These are phyloP conservation scores for Theristicus caerulescens DNA, from an alignment of 2,113 vertebrate species.

Conservation along the genomic window DNA sequence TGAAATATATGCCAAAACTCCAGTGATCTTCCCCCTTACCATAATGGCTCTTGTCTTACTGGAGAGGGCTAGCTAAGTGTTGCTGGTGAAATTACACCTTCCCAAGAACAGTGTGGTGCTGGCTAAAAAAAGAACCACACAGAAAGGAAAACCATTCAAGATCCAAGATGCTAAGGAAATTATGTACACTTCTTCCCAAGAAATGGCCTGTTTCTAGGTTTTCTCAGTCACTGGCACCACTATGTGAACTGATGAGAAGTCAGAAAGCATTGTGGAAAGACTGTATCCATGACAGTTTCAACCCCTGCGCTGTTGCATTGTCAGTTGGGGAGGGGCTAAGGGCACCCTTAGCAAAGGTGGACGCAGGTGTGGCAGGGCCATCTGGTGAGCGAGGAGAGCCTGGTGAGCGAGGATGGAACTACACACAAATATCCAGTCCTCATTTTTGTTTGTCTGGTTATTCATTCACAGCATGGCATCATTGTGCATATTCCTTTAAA, in stretches of 20 bases:
- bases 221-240: not conserved
- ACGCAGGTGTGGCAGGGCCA: not conserved
- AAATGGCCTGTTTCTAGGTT: not conserved
- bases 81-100: not conserved
- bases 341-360: not conserved
- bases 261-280: not conserved
- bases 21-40: not conserved
- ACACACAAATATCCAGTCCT: not conserved
- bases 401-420: not conserved
- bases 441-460: not conserved
- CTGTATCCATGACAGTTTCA: accelerated
- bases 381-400: not conserved
- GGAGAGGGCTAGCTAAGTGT: not conserved
- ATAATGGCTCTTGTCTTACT: not conserved
- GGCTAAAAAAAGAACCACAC: not conserved
- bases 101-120: not conserved
- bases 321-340: not conserved
- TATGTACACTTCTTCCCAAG: not conserved
- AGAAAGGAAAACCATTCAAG: not conserved
- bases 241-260: not conserved
- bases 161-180: not conserved
- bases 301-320: not conserved
- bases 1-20: not conserved
- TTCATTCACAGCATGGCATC: not conserved
- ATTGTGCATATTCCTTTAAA: not conserved